These are phyloP conservation scores for Dascyllus trimaculatus DNA, from an alignment of 2,113 vertebrate genomes.

Conservation along the genomic window DNA sequence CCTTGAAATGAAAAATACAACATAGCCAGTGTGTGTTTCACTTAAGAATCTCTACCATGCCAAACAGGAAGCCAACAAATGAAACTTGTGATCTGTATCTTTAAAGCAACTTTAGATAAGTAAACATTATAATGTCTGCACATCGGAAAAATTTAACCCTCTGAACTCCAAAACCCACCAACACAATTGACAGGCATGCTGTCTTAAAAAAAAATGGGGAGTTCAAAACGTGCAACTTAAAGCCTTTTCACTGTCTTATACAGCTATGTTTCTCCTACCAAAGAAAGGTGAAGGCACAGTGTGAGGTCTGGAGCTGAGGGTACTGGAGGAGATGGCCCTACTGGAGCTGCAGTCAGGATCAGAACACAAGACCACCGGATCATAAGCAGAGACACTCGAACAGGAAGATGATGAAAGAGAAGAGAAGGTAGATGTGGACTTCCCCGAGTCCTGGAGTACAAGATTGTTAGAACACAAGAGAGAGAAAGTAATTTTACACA, in stretches of 20 bases:
- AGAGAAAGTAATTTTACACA: background rate
- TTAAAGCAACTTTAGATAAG: too few relatives aligned
- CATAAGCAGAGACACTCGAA: constrained; percentile 64
- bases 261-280: constrained; percentile 78
- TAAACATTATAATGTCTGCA: too few relatives aligned
- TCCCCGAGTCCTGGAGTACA: constrained; percentile 76
- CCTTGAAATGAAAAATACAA: too few relatives aligned
- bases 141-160: too few relatives aligned
- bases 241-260: background rate
- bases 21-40: too few relatives aligned
- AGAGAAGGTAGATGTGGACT: constrained; percentile 41
- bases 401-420: constrained; percentile 54
- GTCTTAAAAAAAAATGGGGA: too few relatives aligned
- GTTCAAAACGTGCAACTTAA: too few relatives aligned
- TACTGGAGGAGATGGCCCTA: constrained; percentile 9
- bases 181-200: too few relatives aligned
- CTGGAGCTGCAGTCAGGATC: constrained; percentile 48
- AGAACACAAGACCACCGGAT: constrained; percentile 53
- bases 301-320: constrained; percentile 74
- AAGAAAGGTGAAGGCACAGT: constrained; percentile 83
- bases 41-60: too few relatives aligned
- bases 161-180: too few relatives aligned
- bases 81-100: too few relatives aligned
- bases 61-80: too few relatives aligned
- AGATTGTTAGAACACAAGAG: constrained; percentile 21